Evolutionary conservation across 2,888 invertebrate genomes (phyloP).

Genomic region (Agelastica alni): DNA sequence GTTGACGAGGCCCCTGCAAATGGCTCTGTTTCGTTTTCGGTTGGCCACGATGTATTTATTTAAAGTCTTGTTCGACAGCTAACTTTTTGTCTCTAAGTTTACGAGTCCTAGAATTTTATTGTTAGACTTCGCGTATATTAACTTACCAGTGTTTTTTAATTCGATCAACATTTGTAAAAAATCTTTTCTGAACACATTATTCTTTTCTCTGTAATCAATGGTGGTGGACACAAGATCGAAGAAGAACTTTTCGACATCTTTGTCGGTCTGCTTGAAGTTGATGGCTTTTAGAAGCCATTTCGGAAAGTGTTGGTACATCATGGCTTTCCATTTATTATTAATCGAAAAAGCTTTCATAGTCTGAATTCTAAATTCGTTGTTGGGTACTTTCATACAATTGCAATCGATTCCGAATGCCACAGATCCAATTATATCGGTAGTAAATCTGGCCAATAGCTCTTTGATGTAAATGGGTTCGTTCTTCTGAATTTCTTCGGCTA

Average conservation of each 20-base stretch:
- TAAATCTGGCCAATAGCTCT: slow-evolving; percentile 15
- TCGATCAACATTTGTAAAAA: slow-evolving; percentile 25
- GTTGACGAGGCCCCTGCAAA: too few species aligned
- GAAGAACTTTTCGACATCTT: slow-evolving; percentile 15
- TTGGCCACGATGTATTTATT: too few species aligned
- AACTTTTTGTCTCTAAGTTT: too few species aligned
- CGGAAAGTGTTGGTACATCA: not conserved
- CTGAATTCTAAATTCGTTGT: slow-evolving; percentile 15
- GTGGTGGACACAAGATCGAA: slow-evolving; percentile 10
- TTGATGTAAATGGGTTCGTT: slow-evolving; percentile 11
- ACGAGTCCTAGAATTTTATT: too few species aligned
- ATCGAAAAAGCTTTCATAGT: slow-evolving; percentile 12
- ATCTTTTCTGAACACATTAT: slow-evolving; percentile 19
- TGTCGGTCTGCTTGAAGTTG: slow-evolving; percentile 9
- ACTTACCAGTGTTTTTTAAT: slow-evolving; percentile 21
- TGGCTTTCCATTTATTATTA: not conserved
- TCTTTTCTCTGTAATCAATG: slow-evolving; percentile 23
- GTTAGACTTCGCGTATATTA: too few species aligned
- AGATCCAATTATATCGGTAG: slow-evolving; percentile 13
- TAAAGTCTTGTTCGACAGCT: too few species aligned
- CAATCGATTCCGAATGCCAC: slow-evolving; percentile 18
- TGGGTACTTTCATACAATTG: slow-evolving; percentile 20
- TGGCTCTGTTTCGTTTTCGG: too few species aligned
- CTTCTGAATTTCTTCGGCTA: slow-evolving; percentile 5
- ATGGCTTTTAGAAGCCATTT: slow-evolving; percentile 14